Base-by-base conservation (phyloP, 2,888 invertebrate species). In the Drosophila crucigera region DNA sequence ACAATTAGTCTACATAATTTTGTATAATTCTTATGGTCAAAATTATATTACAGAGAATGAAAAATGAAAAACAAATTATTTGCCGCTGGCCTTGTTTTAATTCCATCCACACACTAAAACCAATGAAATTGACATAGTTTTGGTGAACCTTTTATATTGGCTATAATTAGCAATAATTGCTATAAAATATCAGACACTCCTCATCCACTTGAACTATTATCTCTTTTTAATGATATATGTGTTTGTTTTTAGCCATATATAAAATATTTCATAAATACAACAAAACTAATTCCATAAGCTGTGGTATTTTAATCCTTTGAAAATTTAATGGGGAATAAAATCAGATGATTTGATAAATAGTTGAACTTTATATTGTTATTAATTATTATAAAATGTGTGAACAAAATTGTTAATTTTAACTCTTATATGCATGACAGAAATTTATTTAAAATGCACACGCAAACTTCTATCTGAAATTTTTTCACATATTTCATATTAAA, bases 401-500 rank as follows among this genome's bases (percentile, higher is more conserved):
- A 30, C 30, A 22, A 31, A 0, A 22, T n/a, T 49, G 9, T 37
- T 10, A 30, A 39, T n/a, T 41, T 63, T 7, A 10, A 25, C 39
- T 33, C 3, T 9, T 7, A 60, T 31, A 28, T 52, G 10, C n/a
- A 35, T 56, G n/a, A n/a, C 0, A 19, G 10, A 10, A 41, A 19
- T 39, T 6, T 3, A 10, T 53, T 47, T 22, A 30, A 39, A 47
- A 55, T 14, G 22, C 22, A 25, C 11, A 55, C 4, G 6, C 31
- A 47, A 30, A 10, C 25, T 28, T 31, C 6, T 35, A 2, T 41
- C 19, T 22, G 7, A 16, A 11, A 22, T 3, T 11, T n/a, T 60
- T 61, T 53, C 14, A 16, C 9, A 69, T 35, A n/a, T 56, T 56
- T 41, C 3, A 60, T 61, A 70, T 66, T 47, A 60, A 68, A 71